Conservation (phyloP, 2,113 vertebrate genomes). For the Eurypyga helias region DNA sequence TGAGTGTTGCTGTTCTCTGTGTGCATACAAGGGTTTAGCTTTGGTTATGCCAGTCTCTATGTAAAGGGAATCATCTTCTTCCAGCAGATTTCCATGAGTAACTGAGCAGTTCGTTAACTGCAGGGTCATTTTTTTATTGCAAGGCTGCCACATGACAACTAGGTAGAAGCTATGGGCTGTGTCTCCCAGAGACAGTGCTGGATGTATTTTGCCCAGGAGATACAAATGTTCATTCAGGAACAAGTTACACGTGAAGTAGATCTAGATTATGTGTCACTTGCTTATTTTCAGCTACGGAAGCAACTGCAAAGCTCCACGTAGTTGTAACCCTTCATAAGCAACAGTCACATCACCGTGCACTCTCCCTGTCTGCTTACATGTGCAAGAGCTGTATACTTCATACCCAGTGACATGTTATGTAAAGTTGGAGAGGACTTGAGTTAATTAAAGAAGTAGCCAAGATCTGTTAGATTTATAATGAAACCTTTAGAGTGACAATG, state of each 20-base stretch:
- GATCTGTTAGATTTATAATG: neutral
- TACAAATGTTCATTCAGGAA: neutral
- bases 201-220: neutral
- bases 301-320: neutral
- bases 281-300: neutral
- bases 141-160: neutral
- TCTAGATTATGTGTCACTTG: neutral
- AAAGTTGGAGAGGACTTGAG: slow-evolving; percentile 34
- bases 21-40: rapidly evolving
- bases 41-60: neutral
- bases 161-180: neutral
- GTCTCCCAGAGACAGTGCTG: neutral
- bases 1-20: neutral
- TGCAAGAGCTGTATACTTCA: neutral
- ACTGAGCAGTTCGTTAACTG: neutral
- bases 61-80: neutral
- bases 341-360: neutral
- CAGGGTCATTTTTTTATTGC: neutral
- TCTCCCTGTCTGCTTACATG: neutral
- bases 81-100: neutral
- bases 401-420: neutral
- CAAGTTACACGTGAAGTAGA: neutral
- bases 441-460: slow-evolving; percentile 37
- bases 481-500: slow-evolving; percentile 23
- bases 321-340: neutral